Conservation (phyloP, 2,113 vertebrate genomes). For the Heterocephalus glaber region DNA sequence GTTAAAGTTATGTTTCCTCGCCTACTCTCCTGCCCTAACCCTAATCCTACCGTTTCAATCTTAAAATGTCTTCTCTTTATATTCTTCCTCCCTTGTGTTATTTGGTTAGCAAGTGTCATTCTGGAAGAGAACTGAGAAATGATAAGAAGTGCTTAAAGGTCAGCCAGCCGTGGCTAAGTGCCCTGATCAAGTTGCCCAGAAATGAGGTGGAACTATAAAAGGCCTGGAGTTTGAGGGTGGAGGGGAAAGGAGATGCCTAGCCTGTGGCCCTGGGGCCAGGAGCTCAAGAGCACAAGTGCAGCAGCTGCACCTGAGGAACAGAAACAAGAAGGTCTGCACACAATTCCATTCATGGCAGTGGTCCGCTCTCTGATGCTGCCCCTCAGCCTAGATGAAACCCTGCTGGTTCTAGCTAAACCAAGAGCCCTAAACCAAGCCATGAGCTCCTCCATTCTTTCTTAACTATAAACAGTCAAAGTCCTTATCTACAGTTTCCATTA, state of each 20-base stretch:
- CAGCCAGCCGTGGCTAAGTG: background rate
- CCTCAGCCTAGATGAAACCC: background rate
- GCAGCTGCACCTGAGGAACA: background rate
- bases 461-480: background rate
- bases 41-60: background rate
- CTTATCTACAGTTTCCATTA: conserved; percentile 30
- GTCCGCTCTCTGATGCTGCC: background rate
- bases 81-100: background rate
- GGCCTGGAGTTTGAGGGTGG: background rate
- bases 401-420: background rate
- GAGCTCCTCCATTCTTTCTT: background rate
- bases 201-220: background rate
- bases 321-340: background rate
- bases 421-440: background rate
- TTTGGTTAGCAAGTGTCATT: background rate
- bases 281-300: background rate
- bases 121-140: background rate
- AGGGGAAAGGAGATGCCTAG: background rate
- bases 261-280: background rate
- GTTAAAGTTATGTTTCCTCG: conserved; percentile 25
- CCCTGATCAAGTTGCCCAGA: background rate
- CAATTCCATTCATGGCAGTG: background rate
- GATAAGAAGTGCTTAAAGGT: background rate
- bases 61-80: background rate
- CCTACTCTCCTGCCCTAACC: background rate